Evolutionary conservation across 1,140 invertebrate genomes (phyloP), one percentile per base, ranked within the genome.

Genomic region (Pseudachorutes palmiensis): DNA sequence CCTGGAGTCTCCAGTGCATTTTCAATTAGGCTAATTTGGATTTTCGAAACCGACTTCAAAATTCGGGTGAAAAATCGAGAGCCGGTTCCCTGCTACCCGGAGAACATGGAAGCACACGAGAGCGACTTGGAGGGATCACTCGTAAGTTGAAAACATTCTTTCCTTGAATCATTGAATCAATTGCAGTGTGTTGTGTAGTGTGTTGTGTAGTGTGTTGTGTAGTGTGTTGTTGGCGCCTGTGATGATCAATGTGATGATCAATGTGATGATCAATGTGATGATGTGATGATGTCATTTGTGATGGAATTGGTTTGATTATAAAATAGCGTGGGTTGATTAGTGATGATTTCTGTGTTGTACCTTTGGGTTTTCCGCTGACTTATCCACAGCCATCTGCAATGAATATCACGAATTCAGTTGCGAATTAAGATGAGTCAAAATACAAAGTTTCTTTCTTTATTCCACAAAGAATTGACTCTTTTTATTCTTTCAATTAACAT

Each of bases 31-130:
- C 36, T 9, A 26, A 55, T 24, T 55, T 55, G 12, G 24, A 55
- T 26, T 19, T 19, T 22, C 9, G 9, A 55, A 55, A 24, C 5
- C 36, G 51, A 55, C 81, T 81, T 79, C 88, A 92, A 91, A 86
- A 92, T 91, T 91, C 86, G 89, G 83, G 87, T 90, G 78, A 92
- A 91, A 87, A 90, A 91, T 79, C 84, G 86, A 83, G 88, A 90
- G 77, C 89, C 89, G 76, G 84, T 89, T 78, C 88, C 88, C 81
- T 86, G 87, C 81, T 89, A 89, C 82, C 86, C 86, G 80, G 89
- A 90, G 87, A 65, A 64, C 51, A 76, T 76, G 71, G 86, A 86
- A 72, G 87, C 88, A 78, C 84, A 88, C 76, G 88, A 91, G 75
- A 86, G 85, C 74, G 87, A 88, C 77, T 76, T 87, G 67, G 87